Evolutionary conservation across 2,113 vertebrate species (phyloP).

Genomic region (Rhinogobius similis): DNA sequence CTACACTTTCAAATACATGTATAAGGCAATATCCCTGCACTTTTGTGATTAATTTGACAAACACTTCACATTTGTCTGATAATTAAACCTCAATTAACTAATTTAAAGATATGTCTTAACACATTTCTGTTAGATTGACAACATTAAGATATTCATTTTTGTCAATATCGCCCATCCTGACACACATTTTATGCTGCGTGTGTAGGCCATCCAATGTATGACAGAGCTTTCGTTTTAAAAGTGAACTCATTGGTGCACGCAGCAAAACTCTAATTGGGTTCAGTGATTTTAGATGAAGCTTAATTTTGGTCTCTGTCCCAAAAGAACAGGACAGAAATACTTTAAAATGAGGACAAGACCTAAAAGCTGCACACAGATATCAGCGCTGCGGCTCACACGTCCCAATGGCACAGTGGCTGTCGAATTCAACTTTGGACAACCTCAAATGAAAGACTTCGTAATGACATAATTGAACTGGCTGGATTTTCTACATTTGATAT

Average conservation of each 20-base stretch:
- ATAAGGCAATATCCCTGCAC: too few species aligned
- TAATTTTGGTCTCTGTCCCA: constrained; percentile 48
- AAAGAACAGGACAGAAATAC: constrained; percentile 61
- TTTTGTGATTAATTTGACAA: too few species aligned
- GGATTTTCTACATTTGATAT: neutral
- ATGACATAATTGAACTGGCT: too few species aligned
- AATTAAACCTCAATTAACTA: too few species aligned
- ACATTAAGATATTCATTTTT: too few species aligned
- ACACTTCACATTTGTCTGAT: too few species aligned
- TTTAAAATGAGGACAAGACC: constrained; percentile 58
- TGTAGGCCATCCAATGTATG: neutral
- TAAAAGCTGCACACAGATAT: constrained; percentile 32
- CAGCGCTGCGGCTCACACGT: constrained; percentile 8
- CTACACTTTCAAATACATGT: too few species aligned
- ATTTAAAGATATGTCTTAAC: too few species aligned
- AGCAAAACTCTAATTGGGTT: constrained; percentile 43
- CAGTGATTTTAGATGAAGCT: constrained; percentile 30
- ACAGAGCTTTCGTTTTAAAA: neutral
- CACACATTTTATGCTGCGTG: neutral
- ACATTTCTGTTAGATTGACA: too few species aligned
- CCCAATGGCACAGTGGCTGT: neutral
- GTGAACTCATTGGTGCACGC: constrained; percentile 13
- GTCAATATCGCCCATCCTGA: too few species aligned
- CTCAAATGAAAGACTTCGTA: neutral
- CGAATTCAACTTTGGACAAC: neutral